Conservation (phyloP, 1,140 invertebrate species). For the Dysdera silvatica region DNA sequence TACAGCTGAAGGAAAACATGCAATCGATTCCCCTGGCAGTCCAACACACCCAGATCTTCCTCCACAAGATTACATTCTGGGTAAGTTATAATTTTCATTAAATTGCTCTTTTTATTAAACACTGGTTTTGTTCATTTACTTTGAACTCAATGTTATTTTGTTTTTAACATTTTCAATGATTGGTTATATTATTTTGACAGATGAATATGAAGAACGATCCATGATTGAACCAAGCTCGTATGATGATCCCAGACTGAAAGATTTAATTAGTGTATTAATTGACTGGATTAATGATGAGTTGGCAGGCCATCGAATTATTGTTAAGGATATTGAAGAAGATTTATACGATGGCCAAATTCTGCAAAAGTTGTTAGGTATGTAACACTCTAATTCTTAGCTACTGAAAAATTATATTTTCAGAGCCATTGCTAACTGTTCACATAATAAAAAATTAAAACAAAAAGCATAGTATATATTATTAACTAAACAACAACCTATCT, state of each 20-base stretch:
- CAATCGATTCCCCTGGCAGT: conserved; percentile 88
- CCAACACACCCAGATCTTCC: conserved; percentile 73
- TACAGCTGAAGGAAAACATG: conserved; percentile 90
- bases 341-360: conserved; percentile 97
- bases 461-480: no score
- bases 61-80: conserved; percentile 83
- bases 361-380: conserved; percentile 81
- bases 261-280: conserved; percentile 79
- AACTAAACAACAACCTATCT: no score
- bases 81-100: conserved; percentile 48
- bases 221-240: conserved; percentile 84
- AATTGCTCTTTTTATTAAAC: not conserved
- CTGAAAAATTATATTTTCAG: no score
- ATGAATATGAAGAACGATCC: conserved; percentile 92
- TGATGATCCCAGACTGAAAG: conserved; percentile 76
- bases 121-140: not conserved
- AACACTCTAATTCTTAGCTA: no score
- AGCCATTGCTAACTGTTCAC: no score
- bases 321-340: conserved; percentile 94
- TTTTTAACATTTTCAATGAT: not conserved
- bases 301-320: conserved; percentile 93
- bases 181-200: conserved; percentile 45
- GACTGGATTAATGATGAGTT: conserved; percentile 98
- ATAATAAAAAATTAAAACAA: no score
- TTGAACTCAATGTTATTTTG: not conserved